phyloP scores from a whole-genome alignment of 1,140 invertebrate species.

The Pygmarrhopalites habei region DNA sequence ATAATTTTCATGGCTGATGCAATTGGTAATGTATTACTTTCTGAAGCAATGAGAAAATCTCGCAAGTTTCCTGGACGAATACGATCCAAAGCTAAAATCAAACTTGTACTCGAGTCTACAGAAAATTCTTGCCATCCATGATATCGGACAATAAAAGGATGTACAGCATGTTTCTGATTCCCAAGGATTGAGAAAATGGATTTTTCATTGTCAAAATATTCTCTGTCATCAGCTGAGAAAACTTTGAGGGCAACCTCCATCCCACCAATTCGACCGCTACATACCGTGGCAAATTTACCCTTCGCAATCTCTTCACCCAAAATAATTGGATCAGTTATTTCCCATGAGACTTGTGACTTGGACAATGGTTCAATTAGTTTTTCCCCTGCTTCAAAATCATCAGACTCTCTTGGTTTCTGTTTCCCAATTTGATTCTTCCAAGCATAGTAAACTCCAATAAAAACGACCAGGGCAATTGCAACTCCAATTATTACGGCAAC shows the following conservation, averaged over 20 bases:
- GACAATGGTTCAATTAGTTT: slow-evolving; percentile 13
- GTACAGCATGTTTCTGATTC: not conserved
- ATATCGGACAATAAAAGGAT: slow-evolving; percentile 23
- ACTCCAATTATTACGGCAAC: not conserved
- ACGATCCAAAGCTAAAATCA: slow-evolving; percentile 31
- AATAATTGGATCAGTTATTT: slow-evolving; percentile 18
- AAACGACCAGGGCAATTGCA: not conserved
- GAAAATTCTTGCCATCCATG: slow-evolving; percentile 36
- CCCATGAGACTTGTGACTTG: slow-evolving; percentile 5
- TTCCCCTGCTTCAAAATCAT: slow-evolving; percentile 2
- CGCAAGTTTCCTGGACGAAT: slow-evolving; percentile 32
- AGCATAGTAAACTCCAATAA: not conserved
- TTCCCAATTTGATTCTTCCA: not conserved
- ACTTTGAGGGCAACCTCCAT: slow-evolving; percentile 28
- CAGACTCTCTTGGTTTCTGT: not conserved
- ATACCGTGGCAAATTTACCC: slow-evolving; percentile 35
- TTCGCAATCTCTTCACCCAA: slow-evolving; percentile 30
- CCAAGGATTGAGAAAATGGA: slow-evolving; percentile 30
- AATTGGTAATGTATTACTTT: slow-evolving; percentile 12
- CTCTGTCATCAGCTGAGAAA: slow-evolving; percentile 27
- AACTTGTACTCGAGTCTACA: slow-evolving; percentile 13
- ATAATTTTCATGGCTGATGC: slow-evolving; percentile 22
- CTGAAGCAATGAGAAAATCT: slow-evolving; percentile 21
- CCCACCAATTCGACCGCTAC: slow-evolving; percentile 12
- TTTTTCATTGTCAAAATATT: slow-evolving; percentile 37